Percentiles rank a stretch among this genome's conserved stretches.
Conservation (phyloP, 2,113 vertebrate genomes). For the Ceyx melanurus region DNA sequence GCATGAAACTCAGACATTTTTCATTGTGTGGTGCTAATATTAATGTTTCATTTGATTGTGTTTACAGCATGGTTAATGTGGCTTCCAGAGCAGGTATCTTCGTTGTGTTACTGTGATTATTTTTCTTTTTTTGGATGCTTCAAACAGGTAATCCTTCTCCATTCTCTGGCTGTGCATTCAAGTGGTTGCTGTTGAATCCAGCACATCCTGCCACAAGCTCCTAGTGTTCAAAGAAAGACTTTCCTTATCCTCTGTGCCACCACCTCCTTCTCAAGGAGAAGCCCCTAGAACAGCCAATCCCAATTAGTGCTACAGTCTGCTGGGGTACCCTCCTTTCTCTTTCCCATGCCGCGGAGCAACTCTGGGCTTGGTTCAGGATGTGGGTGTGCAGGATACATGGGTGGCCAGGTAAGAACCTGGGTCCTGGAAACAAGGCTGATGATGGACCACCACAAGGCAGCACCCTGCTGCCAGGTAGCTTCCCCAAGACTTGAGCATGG, state of each 20-base stretch:
- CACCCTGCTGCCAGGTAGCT: neutral
- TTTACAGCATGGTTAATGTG: neutral
- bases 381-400: neutral
- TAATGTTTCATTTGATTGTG: neutral
- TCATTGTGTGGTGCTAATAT: neutral
- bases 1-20: neutral
- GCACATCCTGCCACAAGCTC: neutral
- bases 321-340: neutral
- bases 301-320: neutral
- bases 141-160: neutral
- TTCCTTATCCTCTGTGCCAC: neutral
- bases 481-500: accelerated
- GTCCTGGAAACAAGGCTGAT: neutral
- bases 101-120: neutral
- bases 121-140: neutral
- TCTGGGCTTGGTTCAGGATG: neutral
- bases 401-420: neutral
- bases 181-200: neutral
- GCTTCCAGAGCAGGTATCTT: neutral
- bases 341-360: neutral
- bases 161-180: neutral
- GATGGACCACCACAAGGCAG: neutral
- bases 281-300: neutral
- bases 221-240: neutral
- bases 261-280: neutral